These are phyloP conservation scores for Girardinichthys multiradiatus DNA, from an alignment of 2,113 vertebrate species.

Conservation along the genomic window DNA sequence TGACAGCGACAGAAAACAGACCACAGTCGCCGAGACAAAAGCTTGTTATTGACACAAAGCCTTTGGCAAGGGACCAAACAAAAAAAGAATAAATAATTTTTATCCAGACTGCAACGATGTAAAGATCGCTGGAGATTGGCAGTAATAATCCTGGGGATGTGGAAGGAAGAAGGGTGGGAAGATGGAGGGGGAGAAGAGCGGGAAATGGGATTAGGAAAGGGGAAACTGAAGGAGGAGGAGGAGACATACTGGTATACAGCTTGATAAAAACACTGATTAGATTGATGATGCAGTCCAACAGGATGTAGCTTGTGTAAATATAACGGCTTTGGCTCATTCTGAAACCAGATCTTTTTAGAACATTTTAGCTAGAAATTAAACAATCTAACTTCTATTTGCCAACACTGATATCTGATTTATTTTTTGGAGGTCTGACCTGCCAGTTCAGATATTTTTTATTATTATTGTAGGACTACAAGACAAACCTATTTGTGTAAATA, in stretches of 20 bases:
- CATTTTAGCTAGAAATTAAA: neutral
- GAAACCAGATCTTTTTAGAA: conserved; percentile 29
- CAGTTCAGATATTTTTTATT: neutral
- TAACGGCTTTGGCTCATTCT: conserved; percentile 39
- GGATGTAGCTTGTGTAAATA: conserved; percentile 46
- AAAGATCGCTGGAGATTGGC: conserved; percentile 31
- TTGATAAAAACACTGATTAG: conserved; percentile 64
- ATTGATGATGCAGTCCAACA: conserved; percentile 47
- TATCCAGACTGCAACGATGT: conserved; percentile 55
- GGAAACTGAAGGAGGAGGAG: conserved; percentile 52
- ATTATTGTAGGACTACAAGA: neutral
- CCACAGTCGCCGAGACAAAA: conserved; percentile 65
- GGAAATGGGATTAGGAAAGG: conserved; percentile 65
- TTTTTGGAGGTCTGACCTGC: neutral
- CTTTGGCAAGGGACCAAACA: conserved; percentile 64
- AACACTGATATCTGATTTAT: neutral
- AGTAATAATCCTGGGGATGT: conserved; percentile 18
- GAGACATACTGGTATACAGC: conserved; percentile 70
- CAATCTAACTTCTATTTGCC: neutral
- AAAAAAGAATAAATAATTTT: conserved; percentile 60
- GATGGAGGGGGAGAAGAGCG: conserved; percentile 12
- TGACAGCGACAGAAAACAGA: conserved; percentile 68
- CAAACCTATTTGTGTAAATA: neutral
- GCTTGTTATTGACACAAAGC: conserved; percentile 65
- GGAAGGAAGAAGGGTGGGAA: neutral